These are phyloP conservation scores for Odobenus rosmarus DNA, from an alignment of 2,113 vertebrate genomes.

Conservation along the genomic window DNA sequence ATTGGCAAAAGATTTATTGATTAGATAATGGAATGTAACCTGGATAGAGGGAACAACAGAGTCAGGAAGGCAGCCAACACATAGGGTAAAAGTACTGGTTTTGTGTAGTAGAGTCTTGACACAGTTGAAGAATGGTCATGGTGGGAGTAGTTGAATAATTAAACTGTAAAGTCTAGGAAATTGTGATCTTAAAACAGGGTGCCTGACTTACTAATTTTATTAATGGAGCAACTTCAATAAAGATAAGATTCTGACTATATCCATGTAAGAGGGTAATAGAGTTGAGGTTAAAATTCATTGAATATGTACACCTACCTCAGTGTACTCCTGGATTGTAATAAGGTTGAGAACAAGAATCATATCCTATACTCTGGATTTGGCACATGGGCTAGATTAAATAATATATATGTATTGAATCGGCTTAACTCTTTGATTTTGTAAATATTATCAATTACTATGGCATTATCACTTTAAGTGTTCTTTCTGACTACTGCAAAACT, in stretches of 20 bases:
- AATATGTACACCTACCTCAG: background rate
- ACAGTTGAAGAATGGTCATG: background rate
- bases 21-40: rapidly evolving
- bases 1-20: background rate
- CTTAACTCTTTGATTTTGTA: background rate
- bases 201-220: background rate
- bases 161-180: background rate
- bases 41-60: background rate
- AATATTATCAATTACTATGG: background rate
- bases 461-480: background rate
- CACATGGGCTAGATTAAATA: background rate
- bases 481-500: background rate
- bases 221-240: background rate
- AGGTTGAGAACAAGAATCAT: background rate
- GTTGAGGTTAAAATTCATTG: background rate
- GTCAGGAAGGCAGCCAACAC: background rate
- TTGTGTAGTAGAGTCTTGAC: background rate
- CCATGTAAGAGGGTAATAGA: background rate
- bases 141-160: background rate
- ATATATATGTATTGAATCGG: background rate
- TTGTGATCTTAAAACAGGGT: background rate
- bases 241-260: background rate
- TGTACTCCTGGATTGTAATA: background rate
- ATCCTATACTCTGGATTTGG: background rate
- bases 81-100: background rate